These are phyloP conservation scores for Eupithecia inturbata DNA, from an alignment of 2,888 invertebrate genomes.

Conservation along the genomic window DNA sequence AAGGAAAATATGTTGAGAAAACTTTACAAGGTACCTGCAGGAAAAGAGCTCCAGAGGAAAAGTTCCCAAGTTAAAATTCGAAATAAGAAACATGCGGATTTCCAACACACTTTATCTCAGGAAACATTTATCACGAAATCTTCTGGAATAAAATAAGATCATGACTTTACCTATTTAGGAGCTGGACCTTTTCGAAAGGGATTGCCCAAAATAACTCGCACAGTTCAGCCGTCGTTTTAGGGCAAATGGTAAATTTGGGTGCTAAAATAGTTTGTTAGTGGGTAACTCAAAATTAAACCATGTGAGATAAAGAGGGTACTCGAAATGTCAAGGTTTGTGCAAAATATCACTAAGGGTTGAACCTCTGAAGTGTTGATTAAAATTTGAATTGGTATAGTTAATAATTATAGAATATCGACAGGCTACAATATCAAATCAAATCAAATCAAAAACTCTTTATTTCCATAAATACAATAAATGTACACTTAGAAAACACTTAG, in stretches of 20 bases:
- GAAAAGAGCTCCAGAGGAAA: background rate
- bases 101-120: background rate
- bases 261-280: background rate
- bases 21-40: background rate
- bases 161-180: too few relatives aligned
- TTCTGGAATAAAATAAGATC: background rate
- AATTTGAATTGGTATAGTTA: too few relatives aligned
- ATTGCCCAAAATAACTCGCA: background rate
- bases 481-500: too few relatives aligned
- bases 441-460: too few relatives aligned
- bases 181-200: background rate
- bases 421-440: too few relatives aligned
- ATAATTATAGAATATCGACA: too few relatives aligned
- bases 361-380: too few relatives aligned
- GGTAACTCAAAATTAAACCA: background rate
- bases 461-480: too few relatives aligned
- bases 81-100: background rate
- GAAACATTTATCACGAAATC: background rate
- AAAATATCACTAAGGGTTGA: background rate
- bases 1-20: background rate
- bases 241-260: constrained; percentile 1
- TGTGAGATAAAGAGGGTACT: background rate
- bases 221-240: background rate
- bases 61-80: background rate
- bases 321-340: background rate